Base-by-base conservation (phyloP, 1,140 invertebrate species). In the Drosophila oshimai region DNA sequence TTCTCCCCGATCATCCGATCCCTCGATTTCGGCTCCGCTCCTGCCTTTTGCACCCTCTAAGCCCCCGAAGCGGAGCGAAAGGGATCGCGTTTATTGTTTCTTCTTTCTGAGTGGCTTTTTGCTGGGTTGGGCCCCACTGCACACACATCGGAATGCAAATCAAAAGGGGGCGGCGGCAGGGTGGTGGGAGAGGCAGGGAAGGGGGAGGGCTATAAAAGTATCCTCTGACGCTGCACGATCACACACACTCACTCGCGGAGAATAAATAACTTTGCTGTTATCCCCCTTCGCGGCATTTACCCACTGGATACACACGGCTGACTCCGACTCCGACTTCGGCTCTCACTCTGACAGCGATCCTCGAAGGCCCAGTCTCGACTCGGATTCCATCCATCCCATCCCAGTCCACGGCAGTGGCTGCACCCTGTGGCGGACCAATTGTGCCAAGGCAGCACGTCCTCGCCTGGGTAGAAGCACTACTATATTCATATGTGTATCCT, bases 71-170 rank as follows among this genome's bases (percentile, higher is more conserved):
- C 34, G 22, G 29, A 49, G 36, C 61, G 58, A 50, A 73, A 74
- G 70, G 70, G 70, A 74, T 74, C 58, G 44, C 57, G 26, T 54
- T 74, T 64, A 49, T 62, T 39, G 57, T 37, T 65, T 29, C 49
- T 37, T 36, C 41, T 65, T 39, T 15, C 18, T 37, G 24, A 37
- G 37, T 4, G 12, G 41, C 41, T 29, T 45, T 36, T 60, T 74
- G 80, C 71, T 86, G 81, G 80, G 80, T 37, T 86, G 81, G 81
- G 80, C 71, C 15, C 50, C 64, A 47, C 69, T 64, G 69, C 70
- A 80, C 81, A 86, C 80, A 80, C 81, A 68, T 80, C 76, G 80
- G 80, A 86, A 86, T 86, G 80, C 80, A 86, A 86, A 86, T 86
- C 81, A 87, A 64, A 62, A 62, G 67, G 9, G 26, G 36, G 28